phyloP scores from a whole-genome alignment of 2,797 vertebrate species.

The Cirrhinus molitorella region DNA sequence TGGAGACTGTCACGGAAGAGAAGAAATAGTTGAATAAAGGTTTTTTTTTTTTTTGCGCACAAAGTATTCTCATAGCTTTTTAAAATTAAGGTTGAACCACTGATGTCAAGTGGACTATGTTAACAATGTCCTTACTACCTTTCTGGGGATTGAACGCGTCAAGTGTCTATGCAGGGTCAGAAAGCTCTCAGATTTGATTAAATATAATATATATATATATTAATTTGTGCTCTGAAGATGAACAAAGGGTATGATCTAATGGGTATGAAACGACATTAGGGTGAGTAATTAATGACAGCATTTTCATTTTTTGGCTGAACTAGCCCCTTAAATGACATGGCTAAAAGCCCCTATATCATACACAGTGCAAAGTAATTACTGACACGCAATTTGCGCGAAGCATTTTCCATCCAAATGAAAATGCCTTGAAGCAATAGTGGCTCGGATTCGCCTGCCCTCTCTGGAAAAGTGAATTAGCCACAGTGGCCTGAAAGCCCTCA shows the following conservation, averaged over 20 bases:
- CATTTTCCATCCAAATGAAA: constrained; percentile 32
- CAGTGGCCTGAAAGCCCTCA: constrained; percentile 27
- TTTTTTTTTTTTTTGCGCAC: background rate
- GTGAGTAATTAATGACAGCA: background rate
- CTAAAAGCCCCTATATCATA: constrained; percentile 22
- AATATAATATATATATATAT: background rate
- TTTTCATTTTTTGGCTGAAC: background rate
- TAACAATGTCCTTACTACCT: background rate
- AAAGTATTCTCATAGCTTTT: background rate
- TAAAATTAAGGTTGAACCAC: background rate
- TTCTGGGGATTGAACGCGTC: background rate
- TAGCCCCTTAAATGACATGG: background rate
- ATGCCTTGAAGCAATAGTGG: constrained; percentile 28
- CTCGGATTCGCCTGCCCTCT: constrained; percentile 16
- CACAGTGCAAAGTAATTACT: background rate
- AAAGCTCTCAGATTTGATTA: background rate
- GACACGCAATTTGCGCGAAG: constrained; percentile 15
- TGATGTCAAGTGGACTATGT: background rate
- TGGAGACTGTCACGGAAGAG: background rate
- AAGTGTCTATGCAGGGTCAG: background rate
- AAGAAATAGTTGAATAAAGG: background rate
- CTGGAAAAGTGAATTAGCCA: constrained; percentile 44
- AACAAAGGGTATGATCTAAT: background rate
- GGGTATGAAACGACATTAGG: background rate
- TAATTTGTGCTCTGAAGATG: background rate